Conservation (phyloP, 2,113 vertebrate genomes). For the Centropristis striata region DNA sequence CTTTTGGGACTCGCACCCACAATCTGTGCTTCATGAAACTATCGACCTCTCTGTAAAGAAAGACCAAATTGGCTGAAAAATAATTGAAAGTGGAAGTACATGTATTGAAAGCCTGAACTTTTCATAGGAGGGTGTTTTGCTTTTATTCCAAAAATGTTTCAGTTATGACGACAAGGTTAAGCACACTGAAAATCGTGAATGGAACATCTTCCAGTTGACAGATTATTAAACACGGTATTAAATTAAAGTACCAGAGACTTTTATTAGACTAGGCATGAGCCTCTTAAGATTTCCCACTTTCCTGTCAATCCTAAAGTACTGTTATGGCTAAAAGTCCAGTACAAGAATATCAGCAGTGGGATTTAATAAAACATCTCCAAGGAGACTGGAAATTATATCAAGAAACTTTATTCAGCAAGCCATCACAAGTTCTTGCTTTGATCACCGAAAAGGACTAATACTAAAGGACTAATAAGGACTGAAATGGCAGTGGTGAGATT, state of each 20-base stretch:
- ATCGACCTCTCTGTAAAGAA: neutral
- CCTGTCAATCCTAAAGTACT: neutral
- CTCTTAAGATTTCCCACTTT: neutral
- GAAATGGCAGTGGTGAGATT: neutral
- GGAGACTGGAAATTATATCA: neutral
- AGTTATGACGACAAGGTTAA: neutral
- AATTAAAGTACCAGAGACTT: neutral
- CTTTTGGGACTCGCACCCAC: too few species aligned
- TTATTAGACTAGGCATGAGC: neutral
- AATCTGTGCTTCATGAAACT: neutral
- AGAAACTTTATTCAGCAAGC: neutral
- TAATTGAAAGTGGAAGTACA: neutral
- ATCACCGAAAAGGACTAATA: too few species aligned
- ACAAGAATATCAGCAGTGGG: neutral
- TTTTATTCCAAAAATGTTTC: neutral
- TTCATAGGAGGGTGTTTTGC: neutral
- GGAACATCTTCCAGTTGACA: neutral
- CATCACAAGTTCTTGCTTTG: neutral
- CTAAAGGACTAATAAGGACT: too few species aligned
- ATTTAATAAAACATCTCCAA: neutral
- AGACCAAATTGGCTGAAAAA: neutral
- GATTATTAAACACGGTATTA: neutral
- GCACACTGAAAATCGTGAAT: neutral
- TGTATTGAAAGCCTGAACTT: neutral
- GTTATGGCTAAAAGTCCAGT: neutral